phyloP scores from a whole-genome alignment of 2,888 invertebrate species.

The Drosophila buzzatii region DNA sequence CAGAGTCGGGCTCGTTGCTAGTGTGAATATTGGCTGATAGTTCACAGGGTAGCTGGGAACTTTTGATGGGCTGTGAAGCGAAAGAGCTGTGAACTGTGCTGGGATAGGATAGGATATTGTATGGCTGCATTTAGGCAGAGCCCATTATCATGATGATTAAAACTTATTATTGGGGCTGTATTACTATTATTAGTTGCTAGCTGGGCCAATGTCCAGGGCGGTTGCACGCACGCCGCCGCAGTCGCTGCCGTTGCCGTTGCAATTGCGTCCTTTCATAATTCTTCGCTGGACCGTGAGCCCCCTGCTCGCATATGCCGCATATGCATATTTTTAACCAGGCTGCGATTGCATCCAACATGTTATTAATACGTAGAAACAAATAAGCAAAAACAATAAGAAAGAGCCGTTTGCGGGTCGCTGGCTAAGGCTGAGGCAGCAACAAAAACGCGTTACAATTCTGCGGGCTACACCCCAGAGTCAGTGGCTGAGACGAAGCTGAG shows the following conservation, averaged over 20 bases:
- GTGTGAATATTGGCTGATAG: conserved; percentile 33
- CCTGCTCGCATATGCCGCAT: conserved; percentile 23
- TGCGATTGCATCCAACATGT: conserved; percentile 78
- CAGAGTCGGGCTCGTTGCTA: background rate
- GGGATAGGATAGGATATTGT: conserved; percentile 20
- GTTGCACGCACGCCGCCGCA: conserved; percentile 68
- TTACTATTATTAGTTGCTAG: conserved; percentile 75
- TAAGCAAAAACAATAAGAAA: conserved; percentile 81
- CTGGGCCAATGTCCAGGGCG: conserved; percentile 54
- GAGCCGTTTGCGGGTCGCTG: conserved; percentile 51
- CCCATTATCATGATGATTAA: conserved; percentile 81
- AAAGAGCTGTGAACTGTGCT: conserved; percentile 3
- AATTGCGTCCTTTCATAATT: conserved; percentile 72
- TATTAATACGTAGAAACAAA: conserved; percentile 82
- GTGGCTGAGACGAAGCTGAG: conserved; percentile 39
- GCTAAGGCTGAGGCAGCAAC: conserved; percentile 20
- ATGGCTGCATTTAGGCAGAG: conserved; percentile 57
- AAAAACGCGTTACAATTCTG: conserved; percentile 79
- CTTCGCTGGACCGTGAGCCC: conserved; percentile 20
- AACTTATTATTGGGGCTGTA: conserved; percentile 78
- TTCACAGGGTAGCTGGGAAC: conserved; percentile 8
- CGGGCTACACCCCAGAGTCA: conserved; percentile 73
- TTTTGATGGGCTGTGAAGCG: background rate
- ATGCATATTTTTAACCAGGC: conserved; percentile 79
- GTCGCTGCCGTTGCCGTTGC: conserved; percentile 47